A percentile compares a stretch with the other conserved stretches of the same genome.
These are phyloP conservation scores for Neelides sp. DNA, from an alignment of 1,140 invertebrate genomes.

Conservation along the genomic window DNA sequence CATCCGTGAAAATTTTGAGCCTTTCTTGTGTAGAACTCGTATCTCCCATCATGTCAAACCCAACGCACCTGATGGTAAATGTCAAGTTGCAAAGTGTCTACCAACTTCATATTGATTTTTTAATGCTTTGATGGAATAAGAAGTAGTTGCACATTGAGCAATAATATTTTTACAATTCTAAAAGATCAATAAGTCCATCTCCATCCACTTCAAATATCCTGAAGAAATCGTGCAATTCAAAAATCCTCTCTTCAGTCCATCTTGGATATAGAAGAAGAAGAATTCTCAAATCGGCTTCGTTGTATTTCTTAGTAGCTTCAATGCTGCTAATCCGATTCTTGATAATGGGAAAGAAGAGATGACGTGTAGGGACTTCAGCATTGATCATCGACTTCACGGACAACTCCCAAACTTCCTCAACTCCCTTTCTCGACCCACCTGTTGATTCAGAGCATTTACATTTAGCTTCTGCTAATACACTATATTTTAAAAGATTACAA, in stretches of 20 bases:
- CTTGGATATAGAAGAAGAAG: slow-evolving; percentile 18
- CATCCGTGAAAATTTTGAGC: slow-evolving; percentile 14
- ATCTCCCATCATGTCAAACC: slow-evolving; percentile 27
- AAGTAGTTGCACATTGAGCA: background rate
- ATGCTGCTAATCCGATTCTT: slow-evolving; percentile 18
- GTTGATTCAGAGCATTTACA: too few species aligned
- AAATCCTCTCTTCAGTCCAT: slow-evolving; percentile 22
- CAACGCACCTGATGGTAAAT: slow-evolving; percentile 19
- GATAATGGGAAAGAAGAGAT: slow-evolving; percentile 17
- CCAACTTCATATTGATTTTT: background rate
- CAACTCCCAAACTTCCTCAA: slow-evolving; percentile 13
- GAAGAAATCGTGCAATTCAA: slow-evolving; percentile 28
- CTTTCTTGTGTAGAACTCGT: slow-evolving; percentile 17
- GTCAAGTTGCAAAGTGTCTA: background rate
- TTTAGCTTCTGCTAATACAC: too few species aligned
- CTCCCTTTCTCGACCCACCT: slow-evolving; percentile 5
- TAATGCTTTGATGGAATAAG: too few species aligned
- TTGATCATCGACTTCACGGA: slow-evolving; percentile 22
- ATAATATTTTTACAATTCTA: slow-evolving; percentile 20
- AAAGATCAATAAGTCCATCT: slow-evolving; percentile 28
- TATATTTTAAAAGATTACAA: too few species aligned
- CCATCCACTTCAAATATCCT: slow-evolving; percentile 30
- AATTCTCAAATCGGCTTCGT: slow-evolving; percentile 19
- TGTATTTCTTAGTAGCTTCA: slow-evolving; percentile 25
- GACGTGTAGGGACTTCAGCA: slow-evolving; percentile 14